Evolutionary conservation across 2,888 invertebrate genomes (phyloP).

Genomic region (Philonicus albiceps): DNA sequence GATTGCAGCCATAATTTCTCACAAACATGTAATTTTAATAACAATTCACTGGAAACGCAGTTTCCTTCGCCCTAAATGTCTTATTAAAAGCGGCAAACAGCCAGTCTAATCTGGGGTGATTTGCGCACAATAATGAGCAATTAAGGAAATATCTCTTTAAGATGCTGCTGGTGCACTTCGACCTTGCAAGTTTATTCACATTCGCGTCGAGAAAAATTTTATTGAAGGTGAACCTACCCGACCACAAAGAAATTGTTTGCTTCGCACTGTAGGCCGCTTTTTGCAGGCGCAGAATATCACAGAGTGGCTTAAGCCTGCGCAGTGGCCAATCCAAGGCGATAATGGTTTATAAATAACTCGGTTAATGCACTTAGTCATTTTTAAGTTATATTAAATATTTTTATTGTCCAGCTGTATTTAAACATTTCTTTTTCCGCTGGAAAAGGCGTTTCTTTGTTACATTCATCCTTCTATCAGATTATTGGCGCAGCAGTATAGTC

Average conservation of each 20-base stretch:
- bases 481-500: neutral
- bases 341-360: neutral
- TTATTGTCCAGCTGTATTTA: neutral
- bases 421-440: neutral
- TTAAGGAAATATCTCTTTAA: neutral
- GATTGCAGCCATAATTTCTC: neutral
- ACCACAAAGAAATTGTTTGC: neutral
- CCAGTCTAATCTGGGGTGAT: neutral
- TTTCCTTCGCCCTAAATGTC: neutral
- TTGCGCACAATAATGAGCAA: neutral
- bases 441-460: neutral
- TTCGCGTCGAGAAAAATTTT: neutral
- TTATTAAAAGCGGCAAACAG: neutral
- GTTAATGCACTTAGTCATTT: neutral
- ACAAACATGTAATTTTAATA: neutral
- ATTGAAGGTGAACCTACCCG: neutral
- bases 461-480: neutral
- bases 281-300: neutral
- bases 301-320: neutral
- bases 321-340: neutral
- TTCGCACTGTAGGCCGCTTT: neutral
- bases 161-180: neutral
- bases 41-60: neutral
- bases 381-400: neutral
- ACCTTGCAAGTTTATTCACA: constrained; percentile 18